A percentile compares a stretch with the other conserved stretches of the same genome.
These are phyloP conservation scores for Acanthurus lineatus DNA, from an alignment of 2,797 vertebrate genomes.

Conservation along the genomic window DNA sequence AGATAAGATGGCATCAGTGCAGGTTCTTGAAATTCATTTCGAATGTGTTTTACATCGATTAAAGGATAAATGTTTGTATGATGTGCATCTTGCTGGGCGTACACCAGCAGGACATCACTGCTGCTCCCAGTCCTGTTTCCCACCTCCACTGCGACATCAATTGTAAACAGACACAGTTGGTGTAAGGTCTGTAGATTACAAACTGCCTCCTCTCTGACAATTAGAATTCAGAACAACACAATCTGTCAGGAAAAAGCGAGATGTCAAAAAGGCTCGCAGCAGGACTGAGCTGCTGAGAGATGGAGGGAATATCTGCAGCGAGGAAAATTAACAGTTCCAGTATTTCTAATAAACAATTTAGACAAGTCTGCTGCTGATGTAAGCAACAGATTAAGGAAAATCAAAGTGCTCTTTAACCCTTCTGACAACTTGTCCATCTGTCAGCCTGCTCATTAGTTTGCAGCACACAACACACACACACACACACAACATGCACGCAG, in stretches of 20 bases:
- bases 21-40: neutral
- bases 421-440: conserved; percentile 46
- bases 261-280: conserved; percentile 43
- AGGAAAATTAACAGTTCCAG: conserved; percentile 6
- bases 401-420: conserved; percentile 65
- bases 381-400: conserved; percentile 54
- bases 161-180: conserved; percentile 41
- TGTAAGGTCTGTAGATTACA: conserved; percentile 33
- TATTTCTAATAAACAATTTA: conserved; percentile 59
- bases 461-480: conserved; percentile 16
- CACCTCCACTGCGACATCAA: conserved; percentile 32
- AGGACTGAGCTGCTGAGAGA: conserved; percentile 32
- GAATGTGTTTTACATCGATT: conserved; percentile 9
- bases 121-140: conserved; percentile 14
- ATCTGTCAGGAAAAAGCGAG: conserved; percentile 35
- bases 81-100: conserved; percentile 5
- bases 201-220: conserved; percentile 37
- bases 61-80: conserved; percentile 23
- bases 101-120: conserved; percentile 27
- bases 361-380: conserved; percentile 34
- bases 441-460: conserved; percentile 56
- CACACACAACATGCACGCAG: neutral
- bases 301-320: conserved; percentile 14
- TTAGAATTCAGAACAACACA: conserved; percentile 36
- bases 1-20: neutral